phyloP scores from a whole-genome alignment of 2,797 vertebrate species.

The Cottoperca gobio region DNA sequence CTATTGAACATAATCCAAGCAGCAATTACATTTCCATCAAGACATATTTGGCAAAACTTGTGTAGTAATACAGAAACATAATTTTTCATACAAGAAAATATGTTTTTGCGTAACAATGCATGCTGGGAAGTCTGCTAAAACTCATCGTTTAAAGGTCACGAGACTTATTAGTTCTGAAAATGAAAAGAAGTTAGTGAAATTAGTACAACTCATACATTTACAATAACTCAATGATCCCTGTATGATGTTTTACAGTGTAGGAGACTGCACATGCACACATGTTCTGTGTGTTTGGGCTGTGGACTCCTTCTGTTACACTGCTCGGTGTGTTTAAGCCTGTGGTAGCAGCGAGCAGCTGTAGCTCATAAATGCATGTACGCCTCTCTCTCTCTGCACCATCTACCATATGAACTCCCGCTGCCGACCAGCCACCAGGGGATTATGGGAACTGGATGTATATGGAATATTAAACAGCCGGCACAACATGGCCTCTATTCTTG shows the following conservation, averaged over 20 bases:
- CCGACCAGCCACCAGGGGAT: constrained; percentile 54
- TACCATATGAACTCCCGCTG: constrained; percentile 46
- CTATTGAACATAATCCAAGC: background rate
- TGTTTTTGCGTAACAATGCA: background rate
- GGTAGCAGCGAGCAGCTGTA: constrained; percentile 48
- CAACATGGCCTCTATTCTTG: constrained; percentile 50
- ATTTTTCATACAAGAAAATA: background rate
- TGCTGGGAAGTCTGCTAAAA: background rate
- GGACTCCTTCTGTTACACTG: constrained; percentile 29
- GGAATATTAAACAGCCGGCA: constrained; percentile 68
- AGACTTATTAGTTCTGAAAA: too few species aligned
- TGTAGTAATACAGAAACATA: background rate
- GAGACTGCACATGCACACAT: constrained; percentile 9
- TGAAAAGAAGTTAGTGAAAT: background rate
- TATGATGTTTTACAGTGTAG: background rate
- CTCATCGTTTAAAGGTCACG: too few species aligned
- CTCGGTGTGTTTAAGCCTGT: constrained; percentile 18
- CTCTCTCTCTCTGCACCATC: constrained; percentile 21
- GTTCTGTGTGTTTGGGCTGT: constrained; percentile 18
- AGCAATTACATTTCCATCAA: background rate
- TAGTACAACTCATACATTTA: background rate
- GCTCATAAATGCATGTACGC: constrained; percentile 31
- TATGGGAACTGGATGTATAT: constrained; percentile 59
- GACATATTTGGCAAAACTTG: background rate
- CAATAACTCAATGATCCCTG: background rate